Evolutionary conservation across 2,888 invertebrate genomes (phyloP).

Genomic region (Drosophila flavopinicola): DNA sequence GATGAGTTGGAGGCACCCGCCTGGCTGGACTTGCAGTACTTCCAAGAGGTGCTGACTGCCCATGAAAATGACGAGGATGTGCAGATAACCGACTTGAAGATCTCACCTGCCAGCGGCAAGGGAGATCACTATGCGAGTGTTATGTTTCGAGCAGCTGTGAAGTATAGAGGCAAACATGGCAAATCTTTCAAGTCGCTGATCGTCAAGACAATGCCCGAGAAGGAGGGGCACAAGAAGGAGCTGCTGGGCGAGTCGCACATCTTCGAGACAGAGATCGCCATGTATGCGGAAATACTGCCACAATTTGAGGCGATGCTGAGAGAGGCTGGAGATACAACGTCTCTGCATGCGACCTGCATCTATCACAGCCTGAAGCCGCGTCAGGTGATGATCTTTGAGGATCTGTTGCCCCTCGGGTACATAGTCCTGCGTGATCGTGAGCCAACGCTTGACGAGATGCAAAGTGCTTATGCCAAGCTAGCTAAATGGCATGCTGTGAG

Average conservation of each 20-base stretch:
- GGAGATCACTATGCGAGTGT: slow-evolving; percentile 70
- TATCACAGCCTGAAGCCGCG: slow-evolving; percentile 47
- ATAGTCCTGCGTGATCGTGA: slow-evolving; percentile 55
- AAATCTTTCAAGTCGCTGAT: slow-evolving; percentile 51
- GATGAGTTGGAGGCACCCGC: slow-evolving; percentile 64
- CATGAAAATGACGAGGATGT: slow-evolving; percentile 35
- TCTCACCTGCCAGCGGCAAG: slow-evolving; percentile 55
- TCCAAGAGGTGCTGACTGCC: slow-evolving; percentile 44
- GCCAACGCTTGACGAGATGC: slow-evolving; percentile 79
- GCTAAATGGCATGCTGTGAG: slow-evolving; percentile 84
- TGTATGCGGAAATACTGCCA: slow-evolving; percentile 73
- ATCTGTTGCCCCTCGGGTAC: slow-evolving; percentile 59
- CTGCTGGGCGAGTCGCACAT: slow-evolving; percentile 53
- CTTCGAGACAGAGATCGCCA: slow-evolving; percentile 72
- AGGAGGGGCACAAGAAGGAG: slow-evolving; percentile 66
- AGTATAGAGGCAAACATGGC: slow-evolving; percentile 40
- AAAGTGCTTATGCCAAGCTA: slow-evolving; percentile 77
- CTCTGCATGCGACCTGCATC: slow-evolving; percentile 36
- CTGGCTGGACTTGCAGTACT: slow-evolving; percentile 59
- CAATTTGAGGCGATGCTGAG: slow-evolving; percentile 64
- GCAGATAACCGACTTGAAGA: slow-evolving; percentile 24
- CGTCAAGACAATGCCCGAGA: slow-evolving; percentile 74
- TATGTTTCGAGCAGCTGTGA: slow-evolving; percentile 55
- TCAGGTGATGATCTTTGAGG: slow-evolving; percentile 65
- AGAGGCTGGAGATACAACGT: slow-evolving; percentile 56